Evolutionary conservation across 2,888 invertebrate species (phyloP).

Genomic region (Anticlea derivata): DNA sequence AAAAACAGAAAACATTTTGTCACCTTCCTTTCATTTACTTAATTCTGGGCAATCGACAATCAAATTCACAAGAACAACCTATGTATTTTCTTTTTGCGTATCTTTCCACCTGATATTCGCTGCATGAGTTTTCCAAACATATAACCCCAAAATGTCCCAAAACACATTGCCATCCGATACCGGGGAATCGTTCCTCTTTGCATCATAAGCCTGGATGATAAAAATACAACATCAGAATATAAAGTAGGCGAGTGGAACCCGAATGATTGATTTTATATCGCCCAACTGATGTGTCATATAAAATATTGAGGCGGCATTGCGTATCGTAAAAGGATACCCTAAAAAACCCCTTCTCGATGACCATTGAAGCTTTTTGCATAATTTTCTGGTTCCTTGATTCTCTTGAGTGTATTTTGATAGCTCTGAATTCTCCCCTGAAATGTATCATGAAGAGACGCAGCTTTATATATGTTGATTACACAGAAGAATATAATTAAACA

Average conservation of each 20-base stretch:
- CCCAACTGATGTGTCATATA: slow-evolving; percentile 48
- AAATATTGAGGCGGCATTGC: slow-evolving; percentile 49
- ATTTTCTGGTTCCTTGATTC: slow-evolving; percentile 74
- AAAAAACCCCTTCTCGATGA: slow-evolving; percentile 50
- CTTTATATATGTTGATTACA: not conserved
- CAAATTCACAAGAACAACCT: no score
- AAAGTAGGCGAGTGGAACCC: slow-evolving; percentile 51
- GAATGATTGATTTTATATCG: slow-evolving; percentile 58
- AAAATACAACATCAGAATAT: slow-evolving; percentile 62
- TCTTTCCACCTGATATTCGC: not conserved
- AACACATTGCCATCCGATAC: slow-evolving; percentile 40
- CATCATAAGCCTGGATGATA: slow-evolving; percentile 36
- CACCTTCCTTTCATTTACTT: no score
- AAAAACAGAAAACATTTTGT: no score
- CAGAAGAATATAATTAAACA: no score
- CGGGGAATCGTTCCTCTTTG: slow-evolving; percentile 42
- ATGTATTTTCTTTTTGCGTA: no score
- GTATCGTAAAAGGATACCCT: slow-evolving; percentile 48
- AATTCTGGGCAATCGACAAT: no score
- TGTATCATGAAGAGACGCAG: slow-evolving; percentile 10
- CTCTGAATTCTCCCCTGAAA: slow-evolving; percentile 26
- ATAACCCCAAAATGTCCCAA: slow-evolving; percentile 28
- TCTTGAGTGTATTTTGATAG: slow-evolving; percentile 37
- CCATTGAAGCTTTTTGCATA: slow-evolving; percentile 73
- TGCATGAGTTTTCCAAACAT: slow-evolving; percentile 12